These are phyloP conservation scores for Sitta europaea DNA, from an alignment of 2,113 vertebrate genomes.

Conservation along the genomic window DNA sequence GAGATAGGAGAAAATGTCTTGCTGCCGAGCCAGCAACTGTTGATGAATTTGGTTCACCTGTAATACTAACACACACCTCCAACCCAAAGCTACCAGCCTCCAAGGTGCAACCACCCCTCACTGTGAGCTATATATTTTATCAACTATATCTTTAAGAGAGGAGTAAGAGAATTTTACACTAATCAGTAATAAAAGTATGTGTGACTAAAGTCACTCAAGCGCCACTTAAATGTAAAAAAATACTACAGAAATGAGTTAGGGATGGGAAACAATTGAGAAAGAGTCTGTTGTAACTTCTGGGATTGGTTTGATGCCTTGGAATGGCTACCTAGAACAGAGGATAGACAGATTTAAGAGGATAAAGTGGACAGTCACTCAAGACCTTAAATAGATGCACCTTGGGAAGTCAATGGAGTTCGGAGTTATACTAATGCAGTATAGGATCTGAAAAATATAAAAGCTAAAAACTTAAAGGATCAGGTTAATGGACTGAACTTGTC, in stretches of 20 bases:
- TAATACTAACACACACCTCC: not conserved
- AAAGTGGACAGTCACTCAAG: too few relatives aligned
- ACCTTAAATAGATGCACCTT: not conserved
- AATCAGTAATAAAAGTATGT: too few relatives aligned
- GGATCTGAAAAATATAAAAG: not conserved
- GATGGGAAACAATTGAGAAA: not conserved
- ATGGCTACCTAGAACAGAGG: not conserved
- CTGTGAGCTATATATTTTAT: not conserved
- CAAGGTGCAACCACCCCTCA: fast-evolving
- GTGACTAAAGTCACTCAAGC: not conserved
- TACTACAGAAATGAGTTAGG: not conserved
- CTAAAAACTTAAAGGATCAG: not conserved
- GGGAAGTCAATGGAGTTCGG: not conserved
- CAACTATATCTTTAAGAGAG: not conserved
- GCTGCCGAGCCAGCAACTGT: not conserved
- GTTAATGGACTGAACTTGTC: not conserved
- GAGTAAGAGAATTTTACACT: not conserved
- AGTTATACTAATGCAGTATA: not conserved
- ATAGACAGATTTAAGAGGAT: not conserved
- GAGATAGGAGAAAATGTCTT: not conserved
- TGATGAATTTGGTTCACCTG: not conserved
- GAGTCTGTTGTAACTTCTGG: not conserved
- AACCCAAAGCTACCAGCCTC: not conserved
- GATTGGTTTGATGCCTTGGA: not conserved
- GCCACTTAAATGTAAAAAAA: not conserved